Percentiles rank a stretch among this genome's conserved stretches.
phyloP scores from a whole-genome alignment of 1,140 invertebrate species.

The Procambarus clarkii region DNA sequence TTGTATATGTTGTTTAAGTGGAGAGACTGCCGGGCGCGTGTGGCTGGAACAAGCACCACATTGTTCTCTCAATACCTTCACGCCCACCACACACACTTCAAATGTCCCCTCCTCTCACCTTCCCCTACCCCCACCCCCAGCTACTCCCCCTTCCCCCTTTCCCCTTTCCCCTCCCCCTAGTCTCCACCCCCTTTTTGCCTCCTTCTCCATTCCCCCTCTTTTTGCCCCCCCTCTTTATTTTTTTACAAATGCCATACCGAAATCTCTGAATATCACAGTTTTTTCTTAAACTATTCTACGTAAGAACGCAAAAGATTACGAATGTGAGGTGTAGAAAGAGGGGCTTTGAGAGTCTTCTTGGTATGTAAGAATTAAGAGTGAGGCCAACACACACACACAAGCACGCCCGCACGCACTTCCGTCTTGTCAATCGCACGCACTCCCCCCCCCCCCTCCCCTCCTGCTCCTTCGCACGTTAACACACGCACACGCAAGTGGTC shows the following conservation, averaged over 20 bases:
- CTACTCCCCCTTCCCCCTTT: neutral
- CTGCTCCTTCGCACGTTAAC: no score
- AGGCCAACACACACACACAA: no score
- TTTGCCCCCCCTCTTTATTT: neutral
- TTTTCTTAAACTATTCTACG: no score
- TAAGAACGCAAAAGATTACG: no score
- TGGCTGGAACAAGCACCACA: constrained; percentile 24
- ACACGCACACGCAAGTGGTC: no score
- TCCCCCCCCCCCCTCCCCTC: no score
- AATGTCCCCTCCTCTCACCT: neutral
- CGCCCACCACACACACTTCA: neutral
- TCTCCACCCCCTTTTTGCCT: neutral
- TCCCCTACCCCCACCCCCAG: neutral
- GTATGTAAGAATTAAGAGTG: no score
- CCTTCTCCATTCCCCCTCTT: neutral
- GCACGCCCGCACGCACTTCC: no score
- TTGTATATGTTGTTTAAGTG: constrained; percentile 59
- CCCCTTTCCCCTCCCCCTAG: neutral
- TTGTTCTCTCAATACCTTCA: constrained; percentile 17
- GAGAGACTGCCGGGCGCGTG: constrained; percentile 35
- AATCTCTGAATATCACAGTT: no score
- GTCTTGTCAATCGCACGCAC: no score
- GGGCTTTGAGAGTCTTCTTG: no score
- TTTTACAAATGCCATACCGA: neutral
- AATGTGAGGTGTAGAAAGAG: no score